Evolutionary conservation across 2,113 vertebrate genomes (phyloP).

Genomic region (Brachypteracias leptosomus): DNA sequence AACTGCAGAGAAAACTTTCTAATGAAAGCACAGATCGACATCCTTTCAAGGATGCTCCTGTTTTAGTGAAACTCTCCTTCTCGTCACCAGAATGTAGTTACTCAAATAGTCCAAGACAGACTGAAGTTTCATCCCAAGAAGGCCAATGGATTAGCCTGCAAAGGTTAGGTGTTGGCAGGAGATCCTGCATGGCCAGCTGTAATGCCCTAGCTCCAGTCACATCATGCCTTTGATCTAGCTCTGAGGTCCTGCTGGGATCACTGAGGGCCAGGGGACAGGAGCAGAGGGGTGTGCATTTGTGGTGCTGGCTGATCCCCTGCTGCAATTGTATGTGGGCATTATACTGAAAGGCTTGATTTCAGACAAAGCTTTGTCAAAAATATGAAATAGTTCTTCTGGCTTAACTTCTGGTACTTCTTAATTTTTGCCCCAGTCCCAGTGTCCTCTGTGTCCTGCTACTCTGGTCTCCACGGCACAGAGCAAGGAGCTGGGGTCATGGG

Average conservation of each 20-base stretch:
- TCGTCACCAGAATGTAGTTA: background rate
- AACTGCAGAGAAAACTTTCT: background rate
- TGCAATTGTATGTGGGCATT: background rate
- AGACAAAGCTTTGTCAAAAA: conserved; percentile 43
- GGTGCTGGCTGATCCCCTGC: background rate
- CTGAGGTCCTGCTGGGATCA: background rate
- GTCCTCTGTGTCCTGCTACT: background rate
- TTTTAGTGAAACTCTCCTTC: background rate
- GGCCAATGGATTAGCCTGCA: background rate
- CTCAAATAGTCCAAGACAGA: background rate
- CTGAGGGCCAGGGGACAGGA: rapidly evolving
- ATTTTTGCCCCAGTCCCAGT: background rate
- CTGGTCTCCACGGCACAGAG: background rate
- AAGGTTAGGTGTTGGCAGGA: background rate
- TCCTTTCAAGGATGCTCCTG: background rate
- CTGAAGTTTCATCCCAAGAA: background rate
- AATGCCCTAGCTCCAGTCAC: background rate
- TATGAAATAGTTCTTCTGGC: conserved; percentile 6
- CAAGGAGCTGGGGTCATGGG: background rate
- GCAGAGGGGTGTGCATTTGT: background rate
- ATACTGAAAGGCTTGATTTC: background rate
- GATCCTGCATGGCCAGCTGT: background rate
- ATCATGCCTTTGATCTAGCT: rapidly evolving
- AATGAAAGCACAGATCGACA: background rate
- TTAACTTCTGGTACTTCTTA: background rate